These are phyloP conservation scores for Hirtodrosophila confusa DNA, from an alignment of 2,888 invertebrate species.

Conservation along the genomic window DNA sequence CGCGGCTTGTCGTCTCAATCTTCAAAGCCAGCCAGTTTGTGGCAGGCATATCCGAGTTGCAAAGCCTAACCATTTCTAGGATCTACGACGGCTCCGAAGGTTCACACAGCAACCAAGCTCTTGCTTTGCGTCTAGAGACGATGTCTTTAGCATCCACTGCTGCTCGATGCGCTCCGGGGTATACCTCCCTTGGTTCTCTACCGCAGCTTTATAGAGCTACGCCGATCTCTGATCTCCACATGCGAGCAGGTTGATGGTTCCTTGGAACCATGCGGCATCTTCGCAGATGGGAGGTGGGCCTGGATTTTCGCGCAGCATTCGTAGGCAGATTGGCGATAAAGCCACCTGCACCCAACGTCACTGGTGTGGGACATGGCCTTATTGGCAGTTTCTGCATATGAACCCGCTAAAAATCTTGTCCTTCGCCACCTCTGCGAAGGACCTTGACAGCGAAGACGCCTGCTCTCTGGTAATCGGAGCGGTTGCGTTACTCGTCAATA, in stretches of 20 bases:
- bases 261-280: background rate
- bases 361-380: too few relatives aligned
- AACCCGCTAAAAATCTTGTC: too few relatives aligned
- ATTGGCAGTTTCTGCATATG: too few relatives aligned
- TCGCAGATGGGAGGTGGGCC: background rate
- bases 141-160: background rate
- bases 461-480: too few relatives aligned
- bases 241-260: background rate
- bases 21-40: background rate
- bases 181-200: background rate
- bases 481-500: too few relatives aligned
- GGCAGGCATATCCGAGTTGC: background rate
- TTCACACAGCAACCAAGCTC: background rate
- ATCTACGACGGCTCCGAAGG: background rate
- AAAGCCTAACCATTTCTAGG: background rate
- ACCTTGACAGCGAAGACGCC: too few relatives aligned
- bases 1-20: background rate
- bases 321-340: background rate
- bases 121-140: background rate
- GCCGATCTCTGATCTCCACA: background rate
- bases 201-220: background rate
- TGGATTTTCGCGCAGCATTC: background rate
- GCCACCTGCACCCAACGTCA: background rate
- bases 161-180: background rate
- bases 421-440: too few relatives aligned